phyloP scores from a whole-genome alignment of 2,888 invertebrate species.

The Dasysyrphus tricinctus region DNA sequence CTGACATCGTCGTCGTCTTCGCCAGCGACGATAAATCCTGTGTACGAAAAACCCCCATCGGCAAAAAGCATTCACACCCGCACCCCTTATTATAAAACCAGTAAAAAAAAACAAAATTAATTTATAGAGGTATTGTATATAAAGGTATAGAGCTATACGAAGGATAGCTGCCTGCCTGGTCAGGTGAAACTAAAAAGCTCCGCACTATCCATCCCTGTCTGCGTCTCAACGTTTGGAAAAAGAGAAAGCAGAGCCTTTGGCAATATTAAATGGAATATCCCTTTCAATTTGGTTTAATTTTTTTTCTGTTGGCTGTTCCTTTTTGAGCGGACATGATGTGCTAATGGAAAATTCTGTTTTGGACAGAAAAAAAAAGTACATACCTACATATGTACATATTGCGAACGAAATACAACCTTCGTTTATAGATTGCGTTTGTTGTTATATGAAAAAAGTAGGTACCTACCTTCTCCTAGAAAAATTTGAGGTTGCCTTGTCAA shows the following conservation, averaged over 20 bases:
- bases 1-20: neutral
- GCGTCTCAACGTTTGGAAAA: neutral
- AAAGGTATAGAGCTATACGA: neutral
- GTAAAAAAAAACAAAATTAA: constrained; percentile 14
- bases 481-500: constrained; percentile 1
- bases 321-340: constrained; percentile 28
- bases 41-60: neutral
- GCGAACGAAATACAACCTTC: constrained; percentile 3
- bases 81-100: neutral
- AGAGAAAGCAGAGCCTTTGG: constrained; percentile 30
- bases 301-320: neutral
- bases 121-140: constrained; percentile 56
- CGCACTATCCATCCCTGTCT: constrained; percentile 1
- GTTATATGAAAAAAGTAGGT: neutral
- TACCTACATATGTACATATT: neutral
- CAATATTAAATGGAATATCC: constrained; percentile 58
- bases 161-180: constrained; percentile 31
- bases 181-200: constrained; percentile 60
- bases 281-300: constrained; percentile 47
- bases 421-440: too few species aligned
- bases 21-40: neutral
- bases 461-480: neutral
- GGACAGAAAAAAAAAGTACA: constrained; percentile 25
- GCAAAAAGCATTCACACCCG: neutral
- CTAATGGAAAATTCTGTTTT: constrained; percentile 65